Evolutionary conservation across 2,888 invertebrate species (phyloP), one percentile per base, ranked within the genome.

Genomic region (Quadroppia sp.): DNA sequence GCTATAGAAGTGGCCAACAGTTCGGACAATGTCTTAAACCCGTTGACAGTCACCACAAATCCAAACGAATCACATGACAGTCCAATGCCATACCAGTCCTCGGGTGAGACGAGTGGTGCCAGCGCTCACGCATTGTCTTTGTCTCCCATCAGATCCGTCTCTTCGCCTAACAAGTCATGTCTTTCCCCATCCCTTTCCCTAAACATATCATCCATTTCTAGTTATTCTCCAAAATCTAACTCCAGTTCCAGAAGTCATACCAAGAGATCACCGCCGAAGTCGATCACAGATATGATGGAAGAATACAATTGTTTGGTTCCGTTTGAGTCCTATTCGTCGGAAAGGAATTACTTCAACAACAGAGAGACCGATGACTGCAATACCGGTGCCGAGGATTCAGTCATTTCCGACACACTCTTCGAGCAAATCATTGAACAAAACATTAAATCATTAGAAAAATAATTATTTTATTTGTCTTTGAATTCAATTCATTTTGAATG

Each of bases 291-390:
- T 11, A 3, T 59, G 20, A 59, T 59, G 28, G 59, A 59, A 59
- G 59, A 59, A 32, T 59, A 59, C 59, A 59, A 59, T 15, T 7
- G 28, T 59, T 32, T 59, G n/a, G 30, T 59, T 25, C 59, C 59
- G 2, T 59, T n/a, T n/a, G 59, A 59, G 59, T 59, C 59, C 13
- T 59, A 59, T 30, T 28, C 4, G 25, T 59, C 59, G 20, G 59
- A 59, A 59, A 11, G 7, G 17, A 11, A 15, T 4, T 59, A 23
- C 17, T 50, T 50, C 50, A 20, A 36, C 36, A 36, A 36, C 4
- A 4, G 6, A 11, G 36, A 36, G 36, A 50, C 20, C 17, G 17
- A 50, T 50, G 15, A 15, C 4, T 4, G 15, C 20, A 50, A 20
- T 50, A 50, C 50, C 20, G 15, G 20, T 50, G 17, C 50, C 17